Conservation (phyloP, 2,113 vertebrate genomes). For the Aix galericulata region DNA sequence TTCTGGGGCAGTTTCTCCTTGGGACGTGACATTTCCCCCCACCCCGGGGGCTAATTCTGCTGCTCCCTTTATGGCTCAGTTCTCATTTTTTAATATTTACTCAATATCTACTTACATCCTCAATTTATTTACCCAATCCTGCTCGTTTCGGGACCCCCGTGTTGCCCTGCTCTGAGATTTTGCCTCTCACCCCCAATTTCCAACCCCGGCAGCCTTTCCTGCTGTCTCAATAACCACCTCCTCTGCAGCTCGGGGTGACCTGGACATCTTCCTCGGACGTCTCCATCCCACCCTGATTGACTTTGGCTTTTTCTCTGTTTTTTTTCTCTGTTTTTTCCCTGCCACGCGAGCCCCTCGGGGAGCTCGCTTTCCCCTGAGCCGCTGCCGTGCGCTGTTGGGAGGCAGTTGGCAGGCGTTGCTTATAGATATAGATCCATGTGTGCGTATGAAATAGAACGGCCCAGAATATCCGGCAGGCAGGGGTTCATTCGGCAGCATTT, state of each 20-base stretch:
- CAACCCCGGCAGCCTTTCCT: accelerated
- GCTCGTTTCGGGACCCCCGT: neutral
- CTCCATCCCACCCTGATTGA: neutral
- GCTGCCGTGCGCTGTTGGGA: constrained; percentile 11
- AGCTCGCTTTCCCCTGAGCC: neutral
- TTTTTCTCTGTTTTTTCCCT: neutral
- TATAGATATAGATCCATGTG: neutral
- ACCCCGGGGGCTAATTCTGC: constrained; percentile 1
- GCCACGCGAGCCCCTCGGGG: neutral
- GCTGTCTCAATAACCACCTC: neutral
- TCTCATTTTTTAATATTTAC: neutral
- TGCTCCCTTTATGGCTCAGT: neutral
- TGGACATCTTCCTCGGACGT: neutral
- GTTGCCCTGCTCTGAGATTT: accelerated
- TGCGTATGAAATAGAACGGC: constrained; percentile 48
- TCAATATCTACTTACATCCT: too few relatives aligned
- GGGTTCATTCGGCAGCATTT: constrained; percentile 23
- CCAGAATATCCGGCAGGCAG: constrained; percentile 38
- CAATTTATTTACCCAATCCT: neutral
- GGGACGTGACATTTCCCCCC: constrained; percentile 1
- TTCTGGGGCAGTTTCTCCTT: constrained; percentile 36
- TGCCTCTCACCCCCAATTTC: neutral
- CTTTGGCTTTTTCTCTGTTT: neutral
- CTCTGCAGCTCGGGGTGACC: neutral
- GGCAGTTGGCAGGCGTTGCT: constrained; percentile 43